Evolutionary conservation across 2,113 vertebrate species (phyloP), one percentile per base, ranked within the genome.

Genomic region (Ciconia boyciana): DNA sequence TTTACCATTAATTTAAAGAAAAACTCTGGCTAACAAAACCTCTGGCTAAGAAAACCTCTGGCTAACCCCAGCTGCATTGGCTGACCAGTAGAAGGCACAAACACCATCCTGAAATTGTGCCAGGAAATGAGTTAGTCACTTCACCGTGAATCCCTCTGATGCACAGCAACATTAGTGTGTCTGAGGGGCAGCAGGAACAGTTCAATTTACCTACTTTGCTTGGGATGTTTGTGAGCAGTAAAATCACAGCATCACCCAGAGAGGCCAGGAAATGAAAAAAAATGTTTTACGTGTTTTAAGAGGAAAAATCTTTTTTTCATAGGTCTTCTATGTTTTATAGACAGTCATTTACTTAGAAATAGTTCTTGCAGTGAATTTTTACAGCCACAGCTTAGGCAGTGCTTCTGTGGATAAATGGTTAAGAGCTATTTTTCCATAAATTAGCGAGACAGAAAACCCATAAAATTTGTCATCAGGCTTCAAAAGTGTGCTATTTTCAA

Each of bases 401-500:
- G 36, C 24, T 93, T 93, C 61, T 94, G 68, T 61, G 49, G 79
- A 85, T 93, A 97, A 97, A 97, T 76, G 83, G 92, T 97, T 96
- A 96, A 97, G 93, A 97, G 79, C 44, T 93, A 80, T 83, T 96
- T 95, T 94, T 58, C 92, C 64, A 92, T 93, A 97, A 97, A 96
- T 96, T 96, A 96, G 49, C 0, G 1, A 87, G 74, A 93, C 61
- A 95, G 88, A 94, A 96, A 97, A 90, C 66, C 65, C 95, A 94
- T 96, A 96, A 95, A 97, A 97, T 96, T 96, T 97, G 93, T 94
- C 95, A 97, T 90, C 87, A 94, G 92, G 58, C 79, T 96, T 96
- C 92, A 96, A 75, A 97, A 95, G 62, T 54, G 55, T 97, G 89
- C 82, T 97, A 96, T 96, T 98, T 97, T 95, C 95, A 96, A 97